These are phyloP conservation scores for Lutjanus campechanus DNA, from an alignment of 2,797 vertebrate genomes.

Conservation along the genomic window DNA sequence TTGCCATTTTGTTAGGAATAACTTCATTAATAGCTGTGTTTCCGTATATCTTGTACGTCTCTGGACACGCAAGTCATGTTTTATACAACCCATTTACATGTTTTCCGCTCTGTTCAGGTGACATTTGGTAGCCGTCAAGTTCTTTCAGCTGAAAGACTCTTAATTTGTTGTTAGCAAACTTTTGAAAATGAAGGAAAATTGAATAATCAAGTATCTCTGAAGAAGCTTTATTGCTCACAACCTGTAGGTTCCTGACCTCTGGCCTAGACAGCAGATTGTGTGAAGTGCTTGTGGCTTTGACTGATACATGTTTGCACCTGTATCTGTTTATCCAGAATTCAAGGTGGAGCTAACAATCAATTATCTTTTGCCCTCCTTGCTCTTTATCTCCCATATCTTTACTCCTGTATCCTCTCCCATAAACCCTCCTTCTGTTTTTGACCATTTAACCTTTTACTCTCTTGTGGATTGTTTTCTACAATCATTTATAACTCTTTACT, in stretches of 20 bases:
- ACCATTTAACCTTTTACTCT: conserved; percentile 26
- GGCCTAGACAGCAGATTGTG: not conserved
- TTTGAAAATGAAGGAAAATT: not conserved
- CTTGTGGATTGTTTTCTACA: not conserved
- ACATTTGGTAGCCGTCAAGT: not conserved
- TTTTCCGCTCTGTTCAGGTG: not conserved
- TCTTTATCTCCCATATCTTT: conserved; percentile 34
- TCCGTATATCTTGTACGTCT: not conserved
- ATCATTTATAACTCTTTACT: conserved; percentile 10
- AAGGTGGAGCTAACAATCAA: not conserved
- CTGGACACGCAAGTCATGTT: not conserved
- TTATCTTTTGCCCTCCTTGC: conserved; percentile 15
- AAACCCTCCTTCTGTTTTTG: conserved; percentile 8
- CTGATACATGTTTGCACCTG: not conserved
- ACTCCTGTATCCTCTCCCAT: conserved; percentile 4
- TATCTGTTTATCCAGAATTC: conserved; percentile 10
- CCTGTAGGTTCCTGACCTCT: conserved; percentile 9
- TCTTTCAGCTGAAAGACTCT: not conserved
- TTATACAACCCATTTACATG: not conserved
- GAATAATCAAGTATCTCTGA: not conserved
- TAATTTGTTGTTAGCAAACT: not conserved
- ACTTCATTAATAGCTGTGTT: not conserved
- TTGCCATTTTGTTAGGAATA: not conserved
- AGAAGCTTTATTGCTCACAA: not conserved
- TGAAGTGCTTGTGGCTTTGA: conserved; percentile 2